Conservation (phyloP, 1,140 invertebrate species). For the Leguminivora glycinivorella region DNA sequence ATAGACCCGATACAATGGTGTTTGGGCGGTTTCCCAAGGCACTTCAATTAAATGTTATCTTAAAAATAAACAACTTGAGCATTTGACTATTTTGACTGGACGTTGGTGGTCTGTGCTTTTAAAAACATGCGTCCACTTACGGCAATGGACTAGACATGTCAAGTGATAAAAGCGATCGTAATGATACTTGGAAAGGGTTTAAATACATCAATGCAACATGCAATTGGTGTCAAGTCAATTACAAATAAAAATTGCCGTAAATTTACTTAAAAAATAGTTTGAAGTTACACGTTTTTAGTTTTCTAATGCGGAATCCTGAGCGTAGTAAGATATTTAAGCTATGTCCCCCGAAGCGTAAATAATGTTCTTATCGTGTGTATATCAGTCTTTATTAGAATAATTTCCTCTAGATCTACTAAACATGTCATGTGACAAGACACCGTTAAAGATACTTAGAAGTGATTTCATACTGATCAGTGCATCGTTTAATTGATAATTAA, state of each 20-base stretch:
- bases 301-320: neutral
- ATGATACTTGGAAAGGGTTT: neutral
- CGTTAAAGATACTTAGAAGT: neutral
- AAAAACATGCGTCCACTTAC: constrained; percentile 27
- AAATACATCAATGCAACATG: neutral
- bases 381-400: neutral
- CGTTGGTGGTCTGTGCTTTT: constrained; percentile 27
- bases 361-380: neutral
- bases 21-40: neutral
- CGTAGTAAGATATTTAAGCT: neutral
- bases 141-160: constrained; percentile 4
- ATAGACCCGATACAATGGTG: neutral
- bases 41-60: constrained; percentile 28
- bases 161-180: neutral
- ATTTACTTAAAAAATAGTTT: too few species aligned
- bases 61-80: constrained; percentile 25
- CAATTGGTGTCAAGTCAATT: neutral
- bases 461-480: neutral
- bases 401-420: neutral
- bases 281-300: too few species aligned
- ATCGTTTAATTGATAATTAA: neutral
- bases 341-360: neutral
- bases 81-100: constrained; percentile 9
- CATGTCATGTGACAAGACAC: neutral
- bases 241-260: neutral